Percentiles rank a stretch among this genome's conserved stretches.
Conservation (phyloP, 2,888 invertebrate genomes). For the Meteorus cinctellus region DNA sequence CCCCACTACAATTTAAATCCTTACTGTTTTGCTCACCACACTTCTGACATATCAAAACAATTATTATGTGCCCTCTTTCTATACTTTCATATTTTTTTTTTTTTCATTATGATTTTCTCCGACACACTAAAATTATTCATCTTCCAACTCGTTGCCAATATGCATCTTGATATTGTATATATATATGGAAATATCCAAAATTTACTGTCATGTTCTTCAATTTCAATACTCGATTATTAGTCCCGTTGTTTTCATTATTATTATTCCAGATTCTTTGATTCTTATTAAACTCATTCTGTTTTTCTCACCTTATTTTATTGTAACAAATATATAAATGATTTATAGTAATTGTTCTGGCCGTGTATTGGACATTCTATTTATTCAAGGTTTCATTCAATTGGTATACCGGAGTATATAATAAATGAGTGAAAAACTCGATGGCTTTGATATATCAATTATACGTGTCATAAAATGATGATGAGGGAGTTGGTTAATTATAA, state of each 20-base stretch:
- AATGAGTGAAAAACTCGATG: neutral
- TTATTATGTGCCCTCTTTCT: neutral
- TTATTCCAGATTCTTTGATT: too few species aligned
- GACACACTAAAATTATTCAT: neutral
- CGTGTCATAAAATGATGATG: neutral
- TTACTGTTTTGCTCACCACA: conserved; percentile 32
- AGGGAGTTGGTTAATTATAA: neutral
- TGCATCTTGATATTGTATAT: neutral
- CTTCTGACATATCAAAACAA: conserved; percentile 20
- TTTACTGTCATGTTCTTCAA: too few species aligned
- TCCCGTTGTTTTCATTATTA: too few species aligned
- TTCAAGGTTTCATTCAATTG: neutral
- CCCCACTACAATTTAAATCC: neutral
- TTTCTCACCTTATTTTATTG: neutral
- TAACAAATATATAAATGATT: neutral
- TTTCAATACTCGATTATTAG: too few species aligned
- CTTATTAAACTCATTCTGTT: neutral
- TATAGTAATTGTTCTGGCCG: neutral
- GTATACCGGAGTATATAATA: neutral
- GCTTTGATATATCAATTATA: neutral
- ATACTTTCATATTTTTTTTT: neutral
- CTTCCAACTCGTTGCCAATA: neutral
- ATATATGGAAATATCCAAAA: too few species aligned
- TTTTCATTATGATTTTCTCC: neutral
- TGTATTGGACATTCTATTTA: neutral